Conservation (phyloP, 2,797 vertebrate genomes). For the Aphelocoma californica region DNA sequence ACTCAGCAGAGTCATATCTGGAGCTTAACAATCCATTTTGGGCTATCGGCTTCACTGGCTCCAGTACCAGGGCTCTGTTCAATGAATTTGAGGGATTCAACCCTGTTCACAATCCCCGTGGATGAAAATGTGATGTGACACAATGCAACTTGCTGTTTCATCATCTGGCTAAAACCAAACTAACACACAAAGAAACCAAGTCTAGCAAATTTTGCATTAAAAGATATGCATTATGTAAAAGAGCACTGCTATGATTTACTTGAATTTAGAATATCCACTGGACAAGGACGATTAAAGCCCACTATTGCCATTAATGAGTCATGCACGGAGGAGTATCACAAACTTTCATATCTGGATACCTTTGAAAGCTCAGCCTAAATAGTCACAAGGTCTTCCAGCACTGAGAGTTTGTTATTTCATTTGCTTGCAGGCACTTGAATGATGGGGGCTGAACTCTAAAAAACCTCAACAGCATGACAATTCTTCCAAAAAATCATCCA, state of each 20-base stretch:
- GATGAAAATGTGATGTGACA: neutral
- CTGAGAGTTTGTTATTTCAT: neutral
- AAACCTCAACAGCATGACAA: neutral
- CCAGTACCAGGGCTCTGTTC: neutral
- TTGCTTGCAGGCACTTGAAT: neutral
- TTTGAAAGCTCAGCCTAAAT: neutral
- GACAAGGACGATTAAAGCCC: constrained; percentile 5
- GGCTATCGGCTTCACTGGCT: neutral
- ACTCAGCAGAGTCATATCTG: neutral
- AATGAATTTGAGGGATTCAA: neutral
- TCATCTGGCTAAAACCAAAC: neutral
- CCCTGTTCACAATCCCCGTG: neutral
- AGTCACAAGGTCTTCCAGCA: neutral
- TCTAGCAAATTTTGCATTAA: neutral
- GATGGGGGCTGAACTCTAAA: neutral
- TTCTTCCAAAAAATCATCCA: neutral
- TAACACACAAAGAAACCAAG: neutral
- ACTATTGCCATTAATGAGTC: neutral
- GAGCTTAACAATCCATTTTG: neutral
- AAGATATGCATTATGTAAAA: neutral
- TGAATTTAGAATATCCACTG: neutral
- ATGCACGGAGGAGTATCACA: neutral
- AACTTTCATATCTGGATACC: neutral
- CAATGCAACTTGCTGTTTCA: neutral
- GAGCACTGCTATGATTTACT: neutral